A percentile compares a stretch with the other conserved stretches of the same genome.
These are phyloP conservation scores for Malurus elegans DNA, from an alignment of 2,113 vertebrate genomes.

Conservation along the genomic window DNA sequence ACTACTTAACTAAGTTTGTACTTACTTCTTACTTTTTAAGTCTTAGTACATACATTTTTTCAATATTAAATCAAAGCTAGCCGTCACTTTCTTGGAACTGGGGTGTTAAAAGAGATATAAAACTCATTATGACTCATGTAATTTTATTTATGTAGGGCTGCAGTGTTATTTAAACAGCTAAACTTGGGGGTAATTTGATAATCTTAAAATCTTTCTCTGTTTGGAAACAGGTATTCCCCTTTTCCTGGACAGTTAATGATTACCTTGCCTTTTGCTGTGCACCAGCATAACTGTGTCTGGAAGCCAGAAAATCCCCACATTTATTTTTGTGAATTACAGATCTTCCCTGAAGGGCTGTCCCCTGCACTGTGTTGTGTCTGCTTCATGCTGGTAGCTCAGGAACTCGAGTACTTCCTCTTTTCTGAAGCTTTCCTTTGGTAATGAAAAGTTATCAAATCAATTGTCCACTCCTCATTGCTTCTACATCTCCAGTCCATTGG, in stretches of 20 bases:
- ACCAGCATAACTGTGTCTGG: not conserved
- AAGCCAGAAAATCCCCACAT: not conserved
- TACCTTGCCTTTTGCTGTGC: not conserved
- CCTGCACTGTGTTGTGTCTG: not conserved
- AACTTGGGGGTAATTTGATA: not conserved
- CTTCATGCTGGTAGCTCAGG: not conserved
- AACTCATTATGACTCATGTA: not conserved
- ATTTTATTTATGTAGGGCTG: not conserved
- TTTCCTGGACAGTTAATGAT: not conserved
- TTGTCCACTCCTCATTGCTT: not conserved
- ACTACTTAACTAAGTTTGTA: not conserved
- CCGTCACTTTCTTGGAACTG: not conserved
- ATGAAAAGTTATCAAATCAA: not conserved
- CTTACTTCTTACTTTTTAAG: not conserved
- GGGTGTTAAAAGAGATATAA: not conserved
- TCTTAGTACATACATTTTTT: not conserved
- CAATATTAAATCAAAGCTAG: not conserved
- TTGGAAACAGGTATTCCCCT: not conserved
- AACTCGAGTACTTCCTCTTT: fast-evolving
- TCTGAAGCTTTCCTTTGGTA: not conserved
- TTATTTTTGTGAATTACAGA: not conserved
- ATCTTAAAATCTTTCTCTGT: not conserved
- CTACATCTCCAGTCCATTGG: not conserved
- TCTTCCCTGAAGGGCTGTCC: not conserved
- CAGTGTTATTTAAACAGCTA: not conserved